These are phyloP conservation scores for Cerastoderma edule DNA, from an alignment of 2,888 invertebrate genomes.

Conservation along the genomic window DNA sequence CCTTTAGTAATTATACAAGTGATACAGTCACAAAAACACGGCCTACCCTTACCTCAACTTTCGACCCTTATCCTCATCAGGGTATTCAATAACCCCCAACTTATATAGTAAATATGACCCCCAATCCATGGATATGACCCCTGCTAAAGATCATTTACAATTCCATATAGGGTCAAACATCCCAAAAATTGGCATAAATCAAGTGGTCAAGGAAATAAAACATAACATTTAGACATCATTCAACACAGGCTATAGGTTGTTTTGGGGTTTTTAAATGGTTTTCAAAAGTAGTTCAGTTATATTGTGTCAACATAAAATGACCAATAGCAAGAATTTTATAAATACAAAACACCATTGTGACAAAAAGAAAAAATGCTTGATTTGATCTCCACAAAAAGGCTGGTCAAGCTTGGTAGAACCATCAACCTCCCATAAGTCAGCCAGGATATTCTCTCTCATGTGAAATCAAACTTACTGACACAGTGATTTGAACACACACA, in stretches of 20 bases:
- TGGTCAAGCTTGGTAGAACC: no score
- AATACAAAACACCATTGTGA: background rate
- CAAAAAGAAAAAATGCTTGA: no score
- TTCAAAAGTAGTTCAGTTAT: background rate
- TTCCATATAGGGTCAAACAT: background rate
- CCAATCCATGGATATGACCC: background rate
- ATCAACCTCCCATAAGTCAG: no score
- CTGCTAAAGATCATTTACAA: background rate
- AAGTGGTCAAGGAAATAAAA: no score
- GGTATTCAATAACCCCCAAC: background rate
- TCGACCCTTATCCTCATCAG: background rate
- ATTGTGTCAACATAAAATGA: background rate
- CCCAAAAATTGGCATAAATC: no score
- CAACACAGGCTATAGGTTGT: no score
- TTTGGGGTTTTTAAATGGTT: background rate
- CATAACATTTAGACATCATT: no score
- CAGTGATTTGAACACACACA: no score
- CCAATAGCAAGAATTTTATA: no score
- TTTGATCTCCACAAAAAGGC: no score
- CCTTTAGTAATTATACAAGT: background rate
- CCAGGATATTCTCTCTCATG: no score
- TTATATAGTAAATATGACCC: background rate
- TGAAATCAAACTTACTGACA: no score
- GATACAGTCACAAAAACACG: constrained; percentile 4
- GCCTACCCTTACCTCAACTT: background rate